Base-by-base conservation (phyloP, 35 echinoderm and acorn worm species). In the Holothuria glaberrima region DNA sequence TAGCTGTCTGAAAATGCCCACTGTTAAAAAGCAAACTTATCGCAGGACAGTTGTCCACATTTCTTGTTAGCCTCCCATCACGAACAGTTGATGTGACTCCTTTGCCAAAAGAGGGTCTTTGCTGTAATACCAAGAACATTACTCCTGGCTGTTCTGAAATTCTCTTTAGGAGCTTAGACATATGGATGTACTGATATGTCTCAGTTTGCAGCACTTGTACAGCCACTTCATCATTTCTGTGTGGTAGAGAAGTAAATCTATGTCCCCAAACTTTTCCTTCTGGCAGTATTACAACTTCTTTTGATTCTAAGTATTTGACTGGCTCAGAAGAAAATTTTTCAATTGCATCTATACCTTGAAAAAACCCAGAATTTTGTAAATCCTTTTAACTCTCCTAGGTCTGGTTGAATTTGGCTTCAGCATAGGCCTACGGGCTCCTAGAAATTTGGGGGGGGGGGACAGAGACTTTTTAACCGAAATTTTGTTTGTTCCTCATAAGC, bases 251-350 rank as follows among this genome's bases (percentile, higher is more conserved):
- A 31, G 19, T 56, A 22, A 58, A 22, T 28, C 9, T 82, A 21
- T 82, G 78, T 28, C 78, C 78, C 12, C 52, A 22, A 17, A 82
- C 48, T 82, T 82, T 82, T 31, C 52, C 78, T 58, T 82, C 78
- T 57, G 78, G 78, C 7, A 82, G 78, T 4, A 58, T 58, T 25
- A 82, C 6, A 12, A 58, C 56, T 17, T 82, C n/a, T 41, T 82
- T 82, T 0, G 46, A 58, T 59, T 82, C 26, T 16, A 82, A 29
- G 26, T 57, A 82, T 54, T 59, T 82, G 2, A 6, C 30, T 59
- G 52, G 1, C 26, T 82, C 78, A 25, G 78, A 82, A 58, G 44
- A 57, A 59, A 82, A 59, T 7, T n/a, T 30, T 29, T 82, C 78
- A 82, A 82, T 22, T 21, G 78, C 41, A 82, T 82, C 78, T 18